Base-by-base conservation (phyloP, 1,140 invertebrate genomes). In the Maniola jurtina region DNA sequence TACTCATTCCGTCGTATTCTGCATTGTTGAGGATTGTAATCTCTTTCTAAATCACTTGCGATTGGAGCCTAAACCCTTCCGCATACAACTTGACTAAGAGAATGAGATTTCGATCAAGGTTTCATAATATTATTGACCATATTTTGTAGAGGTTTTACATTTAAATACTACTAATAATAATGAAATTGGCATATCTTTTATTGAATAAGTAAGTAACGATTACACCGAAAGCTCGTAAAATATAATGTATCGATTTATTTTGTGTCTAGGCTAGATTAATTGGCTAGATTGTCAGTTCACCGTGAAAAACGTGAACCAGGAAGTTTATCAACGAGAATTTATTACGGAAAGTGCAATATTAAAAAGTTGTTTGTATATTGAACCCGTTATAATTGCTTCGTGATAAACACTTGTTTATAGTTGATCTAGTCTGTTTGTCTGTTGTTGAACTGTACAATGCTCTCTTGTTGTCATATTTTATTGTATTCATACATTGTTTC, bases 391-490 rank as follows among this genome's bases (percentile, higher is more conserved):
- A 45, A 58, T 64, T 16, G 62, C 40, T 7, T 40, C 38, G 5
- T 61, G 35, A 58, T 50, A 64, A 64, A 16, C 50, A 42, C 1
- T 38, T 64, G 47, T 64, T 64, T 59, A 59, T 35, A 59, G 7
- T 59, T 35, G 13, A 59, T 59, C 55, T 64, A 59, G 57, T 57
- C 45, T 60, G 64, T 66, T 60, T 66, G 40, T 66, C 57, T 54
- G 34, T 38, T 65, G 7, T 40, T 66, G 16, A 66, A 38, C 58
- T 47, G 64, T 61, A 66, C 52, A 66, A 66, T 66, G 58, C 48
- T 54, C 64, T 61, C 64, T 54, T 42, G 48, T 65, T 42, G 40
- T 6, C 45, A 61, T 61, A 47, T 60, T 42, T n/a, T 33, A 63
- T 34, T 56, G 61, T 63, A 45, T 55, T 33, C 15, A 56, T 35